These are phyloP conservation scores for Gnathonemus longibarbis DNA, from an alignment of 2,113 vertebrate genomes.

Conservation along the genomic window DNA sequence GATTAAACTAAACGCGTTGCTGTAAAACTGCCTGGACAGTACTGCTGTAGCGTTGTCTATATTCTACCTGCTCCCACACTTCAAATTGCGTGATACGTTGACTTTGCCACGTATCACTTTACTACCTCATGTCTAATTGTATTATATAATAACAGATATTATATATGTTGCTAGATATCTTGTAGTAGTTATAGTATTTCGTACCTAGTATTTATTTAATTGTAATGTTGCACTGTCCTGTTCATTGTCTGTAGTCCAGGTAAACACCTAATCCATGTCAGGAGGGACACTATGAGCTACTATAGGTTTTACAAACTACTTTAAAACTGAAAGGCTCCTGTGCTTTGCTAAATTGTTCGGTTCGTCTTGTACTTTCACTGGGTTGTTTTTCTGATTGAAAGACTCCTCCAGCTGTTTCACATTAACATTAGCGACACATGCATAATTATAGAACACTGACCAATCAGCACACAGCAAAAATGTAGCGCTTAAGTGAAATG, in stretches of 20 bases:
- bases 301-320: neutral
- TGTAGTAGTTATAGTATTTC: neutral
- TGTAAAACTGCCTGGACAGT: neutral
- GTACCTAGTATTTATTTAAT: neutral
- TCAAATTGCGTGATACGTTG: neutral
- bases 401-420: neutral
- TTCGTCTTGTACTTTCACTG: neutral
- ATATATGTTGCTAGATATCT: neutral
- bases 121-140: neutral
- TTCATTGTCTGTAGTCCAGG: neutral
- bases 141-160: neutral
- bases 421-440: neutral
- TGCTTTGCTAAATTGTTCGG: neutral
- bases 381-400: neutral
- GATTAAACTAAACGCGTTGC: neutral
- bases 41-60: neutral
- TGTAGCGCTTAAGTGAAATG: neutral
- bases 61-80: neutral
- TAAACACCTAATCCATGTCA: neutral
- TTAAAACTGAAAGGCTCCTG: neutral
- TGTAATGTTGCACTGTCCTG: neutral
- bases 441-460: neutral
- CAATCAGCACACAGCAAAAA: neutral
- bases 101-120: neutral
- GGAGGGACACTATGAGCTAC: neutral